Conservation (phyloP, 2,888 invertebrate genomes). For the Hemithea aestivaria region DNA sequence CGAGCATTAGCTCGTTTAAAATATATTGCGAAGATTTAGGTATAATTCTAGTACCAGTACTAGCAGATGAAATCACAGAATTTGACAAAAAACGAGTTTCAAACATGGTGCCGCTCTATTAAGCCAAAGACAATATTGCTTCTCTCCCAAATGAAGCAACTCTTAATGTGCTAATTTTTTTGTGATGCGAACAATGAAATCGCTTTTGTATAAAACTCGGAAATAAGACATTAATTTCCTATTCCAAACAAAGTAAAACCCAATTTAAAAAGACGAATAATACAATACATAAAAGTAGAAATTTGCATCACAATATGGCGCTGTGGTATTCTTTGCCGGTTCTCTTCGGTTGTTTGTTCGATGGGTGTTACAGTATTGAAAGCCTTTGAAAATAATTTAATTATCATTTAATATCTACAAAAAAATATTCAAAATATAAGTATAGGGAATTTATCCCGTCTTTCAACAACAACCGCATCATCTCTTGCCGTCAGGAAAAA, state of each 20-base stretch:
- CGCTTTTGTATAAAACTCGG: conserved; percentile 45
- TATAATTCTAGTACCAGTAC: no score
- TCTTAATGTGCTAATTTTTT: conserved; percentile 19
- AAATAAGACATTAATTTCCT: conserved; percentile 67
- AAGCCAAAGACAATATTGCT: conserved; percentile 10
- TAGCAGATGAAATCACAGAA: conserved; percentile 31
- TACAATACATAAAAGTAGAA: conserved; percentile 47
- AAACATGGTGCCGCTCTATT: conserved; percentile 7
- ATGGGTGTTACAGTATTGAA: no score
- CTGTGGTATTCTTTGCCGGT: conserved; percentile 45
- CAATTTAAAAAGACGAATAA: conserved; percentile 64
- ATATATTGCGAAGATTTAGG: no score
- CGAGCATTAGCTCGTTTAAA: no score
- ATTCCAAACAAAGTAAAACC: conserved; percentile 55
- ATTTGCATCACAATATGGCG: conserved; percentile 61
- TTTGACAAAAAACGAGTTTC: conserved; percentile 1
- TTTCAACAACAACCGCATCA: no score
- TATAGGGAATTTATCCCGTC: no score
- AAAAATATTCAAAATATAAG: no score
- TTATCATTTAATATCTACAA: no score
- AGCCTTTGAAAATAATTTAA: no score
- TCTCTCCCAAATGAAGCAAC: conserved; percentile 13
- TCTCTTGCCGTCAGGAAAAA: no score
- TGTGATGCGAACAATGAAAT: conserved; percentile 15
- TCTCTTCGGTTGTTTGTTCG: conserved; percentile 12